Percentiles rank a stretch among this genome's conserved stretches.
phyloP scores from a whole-genome alignment of 2,888 invertebrate genomes.

The Gryllus longicercus region DNA sequence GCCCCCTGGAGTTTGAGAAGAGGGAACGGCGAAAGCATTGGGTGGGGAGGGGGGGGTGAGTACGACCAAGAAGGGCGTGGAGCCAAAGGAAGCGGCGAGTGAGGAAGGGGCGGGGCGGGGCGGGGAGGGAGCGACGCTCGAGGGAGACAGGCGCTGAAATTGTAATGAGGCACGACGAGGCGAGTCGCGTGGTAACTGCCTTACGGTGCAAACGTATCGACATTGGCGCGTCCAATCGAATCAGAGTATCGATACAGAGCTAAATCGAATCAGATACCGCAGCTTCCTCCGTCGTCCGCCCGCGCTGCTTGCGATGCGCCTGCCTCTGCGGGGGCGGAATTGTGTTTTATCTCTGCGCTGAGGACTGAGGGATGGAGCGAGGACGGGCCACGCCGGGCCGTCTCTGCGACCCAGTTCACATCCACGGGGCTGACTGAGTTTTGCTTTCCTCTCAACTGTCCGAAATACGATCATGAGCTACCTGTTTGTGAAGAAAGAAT shows the following conservation, averaged over 20 bases:
- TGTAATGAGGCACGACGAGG: neutral
- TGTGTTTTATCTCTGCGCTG: too few species aligned
- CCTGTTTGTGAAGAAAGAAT: too few species aligned
- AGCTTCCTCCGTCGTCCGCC: neutral
- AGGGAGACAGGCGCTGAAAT: neutral
- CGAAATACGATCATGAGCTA: too few species aligned
- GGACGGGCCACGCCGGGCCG: too few species aligned
- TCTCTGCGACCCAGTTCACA: too few species aligned
- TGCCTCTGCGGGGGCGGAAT: too few species aligned
- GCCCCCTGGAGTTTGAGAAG: neutral
- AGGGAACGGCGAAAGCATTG: too few species aligned
- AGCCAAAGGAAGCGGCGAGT: neutral
- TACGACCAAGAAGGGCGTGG: too few species aligned
- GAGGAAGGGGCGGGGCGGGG: neutral
- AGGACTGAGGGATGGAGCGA: too few species aligned
- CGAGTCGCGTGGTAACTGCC: neutral
- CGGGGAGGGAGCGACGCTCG: neutral
- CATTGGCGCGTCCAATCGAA: neutral
- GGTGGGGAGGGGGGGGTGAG: too few species aligned
- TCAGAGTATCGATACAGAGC: neutral
- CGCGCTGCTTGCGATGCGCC: neutral
- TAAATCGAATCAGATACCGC: conserved; percentile 17
- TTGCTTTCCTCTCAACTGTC: too few species aligned
- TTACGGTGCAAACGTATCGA: conserved; percentile 17
- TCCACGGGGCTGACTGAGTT: too few species aligned